Conservation (phyloP, 2,888 invertebrate genomes). For the Uropetala carovei region DNA sequence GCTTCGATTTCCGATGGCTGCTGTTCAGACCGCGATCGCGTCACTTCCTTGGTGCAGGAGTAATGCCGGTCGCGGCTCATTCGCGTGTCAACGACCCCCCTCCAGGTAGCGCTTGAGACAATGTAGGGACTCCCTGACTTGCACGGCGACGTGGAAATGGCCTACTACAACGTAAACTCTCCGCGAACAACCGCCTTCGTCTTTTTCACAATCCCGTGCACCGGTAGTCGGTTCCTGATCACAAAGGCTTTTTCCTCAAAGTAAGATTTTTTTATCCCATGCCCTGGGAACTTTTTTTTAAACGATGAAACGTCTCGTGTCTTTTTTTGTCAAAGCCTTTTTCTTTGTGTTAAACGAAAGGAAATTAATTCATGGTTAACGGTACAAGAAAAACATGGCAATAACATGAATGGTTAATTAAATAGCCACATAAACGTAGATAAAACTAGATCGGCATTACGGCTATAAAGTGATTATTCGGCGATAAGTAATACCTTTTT, state of each 20-base stretch:
- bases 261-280: neutral
- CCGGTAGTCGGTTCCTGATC: neutral
- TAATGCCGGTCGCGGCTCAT: neutral
- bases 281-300: neutral
- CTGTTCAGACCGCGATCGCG: slow-evolving; percentile 25
- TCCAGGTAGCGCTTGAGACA: slow-evolving; percentile 29
- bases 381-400: too few relatives aligned
- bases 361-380: too few relatives aligned
- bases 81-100: slow-evolving; percentile 42
- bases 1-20: slow-evolving; percentile 61
- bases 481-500: too few relatives aligned
- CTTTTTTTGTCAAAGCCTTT: too few relatives aligned
- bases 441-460: too few relatives aligned
- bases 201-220: neutral
- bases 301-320: too few relatives aligned
- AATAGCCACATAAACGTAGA: too few relatives aligned
- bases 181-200: neutral
- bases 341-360: too few relatives aligned
- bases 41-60: slow-evolving; percentile 48
- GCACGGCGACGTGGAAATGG: neutral
- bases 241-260: neutral
- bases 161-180: neutral
- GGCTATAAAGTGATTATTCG: too few relatives aligned
- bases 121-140: neutral
- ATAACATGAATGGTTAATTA: too few relatives aligned